Evolutionary conservation across 92 coral and sea anemone species (phyloP).

Genomic region (Epizoanthus scotinus): DNA sequence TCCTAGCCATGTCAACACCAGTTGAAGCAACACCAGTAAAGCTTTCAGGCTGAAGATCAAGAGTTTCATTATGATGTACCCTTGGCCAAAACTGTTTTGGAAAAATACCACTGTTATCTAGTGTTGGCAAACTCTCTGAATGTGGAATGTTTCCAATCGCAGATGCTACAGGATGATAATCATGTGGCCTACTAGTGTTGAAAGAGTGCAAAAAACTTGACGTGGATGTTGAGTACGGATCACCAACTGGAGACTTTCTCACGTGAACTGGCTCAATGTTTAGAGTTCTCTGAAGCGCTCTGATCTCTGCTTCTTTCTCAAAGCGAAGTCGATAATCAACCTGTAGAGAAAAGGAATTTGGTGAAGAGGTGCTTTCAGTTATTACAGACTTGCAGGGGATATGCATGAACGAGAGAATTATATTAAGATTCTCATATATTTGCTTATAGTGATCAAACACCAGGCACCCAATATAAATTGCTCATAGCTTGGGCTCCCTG

Average conservation of each 20-base stretch:
- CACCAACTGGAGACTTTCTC: background rate
- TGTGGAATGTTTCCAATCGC: slow-evolving; percentile 8
- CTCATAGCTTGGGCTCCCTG: too few relatives aligned
- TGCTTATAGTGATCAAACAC: too few relatives aligned
- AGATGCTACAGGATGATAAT: background rate
- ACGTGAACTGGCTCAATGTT: slow-evolving; percentile 2
- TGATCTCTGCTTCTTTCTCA: slow-evolving; percentile 39
- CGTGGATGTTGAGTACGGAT: background rate
- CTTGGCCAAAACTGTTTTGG: slow-evolving; percentile 3
- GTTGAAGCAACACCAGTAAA: background rate
- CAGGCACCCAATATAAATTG: too few relatives aligned
- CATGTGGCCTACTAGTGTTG: background rate
- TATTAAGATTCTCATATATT: too few relatives aligned
- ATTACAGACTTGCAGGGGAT: too few relatives aligned
- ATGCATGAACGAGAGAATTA: too few relatives aligned
- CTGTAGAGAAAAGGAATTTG: slow-evolving; percentile 24
- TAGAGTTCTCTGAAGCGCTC: slow-evolving; percentile 43
- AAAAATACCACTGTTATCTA: background rate
- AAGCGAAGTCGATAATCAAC: slow-evolving; percentile 7
- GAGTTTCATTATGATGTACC: background rate
- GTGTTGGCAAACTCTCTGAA: background rate
- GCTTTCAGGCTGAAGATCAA: background rate
- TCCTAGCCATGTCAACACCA: too few relatives aligned
- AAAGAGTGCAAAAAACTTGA: background rate
- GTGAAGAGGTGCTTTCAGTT: too few relatives aligned